Evolutionary conservation across 2,797 vertebrate genomes (phyloP).

Genomic region (Helarctos malayanus): DNA sequence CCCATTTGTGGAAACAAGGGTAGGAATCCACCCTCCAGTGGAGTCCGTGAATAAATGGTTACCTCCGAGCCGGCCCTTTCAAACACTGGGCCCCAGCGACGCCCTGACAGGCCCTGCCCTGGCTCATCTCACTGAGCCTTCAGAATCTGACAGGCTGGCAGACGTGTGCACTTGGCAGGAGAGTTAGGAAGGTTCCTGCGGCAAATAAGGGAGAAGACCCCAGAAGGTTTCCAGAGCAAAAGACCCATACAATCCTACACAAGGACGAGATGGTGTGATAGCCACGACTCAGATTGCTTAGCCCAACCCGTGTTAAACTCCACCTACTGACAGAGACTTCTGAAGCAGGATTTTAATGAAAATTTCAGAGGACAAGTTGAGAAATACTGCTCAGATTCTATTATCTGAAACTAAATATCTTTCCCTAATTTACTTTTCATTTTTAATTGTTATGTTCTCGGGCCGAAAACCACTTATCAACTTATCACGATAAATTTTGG

Average conservation of each 20-base stretch:
- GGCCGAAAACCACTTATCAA: neutral
- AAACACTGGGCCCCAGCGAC: neutral
- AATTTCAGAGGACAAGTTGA: neutral
- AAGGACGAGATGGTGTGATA: neutral
- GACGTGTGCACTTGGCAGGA: neutral
- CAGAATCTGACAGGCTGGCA: neutral
- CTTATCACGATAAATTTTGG: neutral
- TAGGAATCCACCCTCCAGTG: neutral
- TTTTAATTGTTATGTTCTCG: neutral
- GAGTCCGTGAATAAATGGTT: neutral
- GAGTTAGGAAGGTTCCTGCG: neutral
- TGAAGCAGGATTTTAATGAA: neutral
- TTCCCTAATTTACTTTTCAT: neutral
- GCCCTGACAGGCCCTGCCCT: neutral
- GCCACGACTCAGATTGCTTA: neutral
- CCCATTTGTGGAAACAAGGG: neutral
- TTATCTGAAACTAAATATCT: neutral
- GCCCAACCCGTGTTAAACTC: neutral
- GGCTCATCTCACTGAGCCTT: neutral
- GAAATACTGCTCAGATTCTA: neutral
- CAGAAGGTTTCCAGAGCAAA: neutral
- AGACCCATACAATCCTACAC: neutral
- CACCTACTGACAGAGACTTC: neutral
- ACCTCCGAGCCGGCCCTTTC: neutral
- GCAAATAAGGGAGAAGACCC: neutral